A percentile compares a stretch with the other conserved stretches of the same genome.
Evolutionary conservation across 2,888 invertebrate species (phyloP).

Genomic region (Tanytarsus gracilentus): DNA sequence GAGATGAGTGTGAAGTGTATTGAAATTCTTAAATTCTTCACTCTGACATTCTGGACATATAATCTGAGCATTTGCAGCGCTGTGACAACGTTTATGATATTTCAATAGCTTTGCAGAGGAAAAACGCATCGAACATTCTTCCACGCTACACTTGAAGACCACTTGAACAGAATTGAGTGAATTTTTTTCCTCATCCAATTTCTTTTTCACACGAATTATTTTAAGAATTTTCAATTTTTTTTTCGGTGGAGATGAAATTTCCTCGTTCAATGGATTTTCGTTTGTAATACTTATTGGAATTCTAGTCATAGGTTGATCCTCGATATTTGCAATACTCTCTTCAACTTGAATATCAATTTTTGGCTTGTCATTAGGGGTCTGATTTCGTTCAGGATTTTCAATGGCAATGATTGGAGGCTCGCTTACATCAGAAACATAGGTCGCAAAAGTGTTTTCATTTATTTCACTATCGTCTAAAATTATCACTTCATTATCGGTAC

Average conservation of each 20-base stretch:
- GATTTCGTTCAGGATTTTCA: constrained; percentile 9
- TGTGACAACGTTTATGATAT: constrained; percentile 58
- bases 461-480: constrained; percentile 3
- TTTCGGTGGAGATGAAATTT: neutral
- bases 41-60: constrained; percentile 59
- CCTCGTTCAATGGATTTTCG: neutral
- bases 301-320: constrained; percentile 15
- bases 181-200: neutral
- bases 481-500: constrained; percentile 19
- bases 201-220: constrained; percentile 17
- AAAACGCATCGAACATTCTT: neutral
- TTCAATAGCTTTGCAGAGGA: constrained; percentile 2
- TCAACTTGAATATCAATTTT: neutral
- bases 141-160: constrained; percentile 14
- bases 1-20: constrained; percentile 64
- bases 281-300: constrained; percentile 1
- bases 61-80: constrained; percentile 37
- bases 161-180: neutral
- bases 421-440: neutral
- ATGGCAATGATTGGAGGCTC: neutral
- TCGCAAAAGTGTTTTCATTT: neutral
- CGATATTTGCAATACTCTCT: neutral
- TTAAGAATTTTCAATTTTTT: constrained; percentile 23
- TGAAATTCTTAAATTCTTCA: constrained; percentile 50
- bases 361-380: constrained; percentile 2